Base-by-base conservation (phyloP, 2,113 vertebrate species). In the Neodon shergylaensis region DNA sequence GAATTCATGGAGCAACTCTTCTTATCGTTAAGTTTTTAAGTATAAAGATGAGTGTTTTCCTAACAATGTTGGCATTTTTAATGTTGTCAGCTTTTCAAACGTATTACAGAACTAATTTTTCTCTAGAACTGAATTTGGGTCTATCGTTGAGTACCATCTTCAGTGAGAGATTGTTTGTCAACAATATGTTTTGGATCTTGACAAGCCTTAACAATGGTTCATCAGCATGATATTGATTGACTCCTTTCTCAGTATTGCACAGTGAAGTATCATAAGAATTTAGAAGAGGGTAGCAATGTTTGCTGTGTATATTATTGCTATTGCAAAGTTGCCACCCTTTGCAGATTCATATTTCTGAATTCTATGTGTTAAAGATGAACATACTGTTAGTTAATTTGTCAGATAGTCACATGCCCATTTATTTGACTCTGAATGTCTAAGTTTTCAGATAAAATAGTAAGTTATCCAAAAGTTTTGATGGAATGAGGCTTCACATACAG, bases 171-270 rank as follows among this genome's bases (percentile, higher is more conserved):
- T 1, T 21, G 84, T 91, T 95, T 96, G 14, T 93, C 78, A 87
- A 91, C 58, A 70, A 12, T 66, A 93, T 91, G 11, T 97, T 97
- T 94, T 61, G 85, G 33, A 92, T 94, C 61, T 81, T 89, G 79
- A 91, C 28, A 61, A 76, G 31, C 86, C 95, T 97, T 96, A 92
- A 97, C 89, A 91, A n/a, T 93, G 84, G 79, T 91, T 95, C 47
- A 70, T 90, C 42, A 95, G 42, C 83, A 70, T 81, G 72, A 17
- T 81, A 90, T 47, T 91, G 77, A 96, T 88, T 83, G 44, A 85
- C 83, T 92, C 22, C 77, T 88, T 39, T 90, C 84, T 94, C 36
- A 77, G 82, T 21, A 13, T 92, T 88, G 24, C 31, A 74, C 1
- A 68, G 76, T 73, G 17, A 95, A 22, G 9, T 36, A 16, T 31